Conservation (phyloP, 1,140 invertebrate species). For the Pteromalus puparum region DNA sequence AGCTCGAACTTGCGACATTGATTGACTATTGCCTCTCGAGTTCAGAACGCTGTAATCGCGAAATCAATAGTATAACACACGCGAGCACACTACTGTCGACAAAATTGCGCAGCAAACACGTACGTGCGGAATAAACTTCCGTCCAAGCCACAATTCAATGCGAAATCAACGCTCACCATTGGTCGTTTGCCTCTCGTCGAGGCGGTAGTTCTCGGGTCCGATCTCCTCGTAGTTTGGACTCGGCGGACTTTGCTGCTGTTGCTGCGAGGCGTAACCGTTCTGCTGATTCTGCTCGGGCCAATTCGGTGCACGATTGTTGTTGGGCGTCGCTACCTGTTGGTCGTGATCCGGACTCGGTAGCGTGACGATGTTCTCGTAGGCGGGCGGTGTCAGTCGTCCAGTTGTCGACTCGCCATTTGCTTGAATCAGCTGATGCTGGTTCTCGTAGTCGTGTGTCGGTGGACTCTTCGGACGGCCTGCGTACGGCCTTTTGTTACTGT, state of each 20-base stretch:
- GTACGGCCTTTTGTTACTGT: neutral
- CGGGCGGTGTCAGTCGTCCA: conserved; percentile 44
- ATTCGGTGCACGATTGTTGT: conserved; percentile 61
- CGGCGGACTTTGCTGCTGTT: conserved; percentile 35
- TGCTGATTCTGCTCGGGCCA: conserved; percentile 59
- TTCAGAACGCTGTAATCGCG: neutral
- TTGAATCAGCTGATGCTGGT: neutral
- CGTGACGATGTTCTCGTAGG: conserved; percentile 56
- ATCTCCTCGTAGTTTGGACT: conserved; percentile 67
- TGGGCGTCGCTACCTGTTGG: conserved; percentile 52
- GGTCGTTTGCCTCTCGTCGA: neutral
- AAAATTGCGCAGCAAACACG: too few species aligned
- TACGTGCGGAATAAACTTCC: too few species aligned
- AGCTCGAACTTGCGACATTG: neutral
- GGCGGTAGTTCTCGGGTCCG: conserved; percentile 48
- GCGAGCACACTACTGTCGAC: too few species aligned
- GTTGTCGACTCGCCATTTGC: neutral
- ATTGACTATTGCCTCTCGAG: neutral
- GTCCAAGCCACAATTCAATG: too few species aligned
- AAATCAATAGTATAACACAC: too few species aligned
- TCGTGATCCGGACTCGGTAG: neutral
- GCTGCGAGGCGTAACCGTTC: conserved; percentile 58
- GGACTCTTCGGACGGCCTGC: conserved; percentile 63
- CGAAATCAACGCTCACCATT: neutral
- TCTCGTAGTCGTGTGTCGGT: conserved; percentile 60